phyloP scores from a whole-genome alignment of 2,888 invertebrate genomes.

The Hydropsyche betteni region DNA sequence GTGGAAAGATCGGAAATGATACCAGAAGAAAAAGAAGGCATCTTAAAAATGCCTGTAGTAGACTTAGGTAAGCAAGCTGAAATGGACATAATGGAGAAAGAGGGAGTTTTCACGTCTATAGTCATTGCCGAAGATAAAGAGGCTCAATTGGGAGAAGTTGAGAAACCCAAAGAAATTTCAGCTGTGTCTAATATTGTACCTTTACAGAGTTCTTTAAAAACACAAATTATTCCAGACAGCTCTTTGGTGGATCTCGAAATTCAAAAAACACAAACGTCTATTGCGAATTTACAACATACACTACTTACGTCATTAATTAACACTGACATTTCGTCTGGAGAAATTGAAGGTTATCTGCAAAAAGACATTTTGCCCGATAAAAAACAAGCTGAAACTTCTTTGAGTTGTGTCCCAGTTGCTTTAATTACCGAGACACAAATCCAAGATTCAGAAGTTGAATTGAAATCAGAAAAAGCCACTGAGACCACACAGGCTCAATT shows the following conservation, averaged over 20 bases:
- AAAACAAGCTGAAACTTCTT: constrained; percentile 58
- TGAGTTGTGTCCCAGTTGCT: constrained; percentile 53
- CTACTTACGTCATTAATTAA: constrained; percentile 48
- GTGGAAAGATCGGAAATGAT: constrained; percentile 64
- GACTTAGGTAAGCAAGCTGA: constrained; percentile 59
- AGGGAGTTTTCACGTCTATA: constrained; percentile 67
- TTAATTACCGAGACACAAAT: constrained; percentile 63
- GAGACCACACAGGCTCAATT: constrained; percentile 58
- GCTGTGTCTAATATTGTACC: constrained; percentile 58
- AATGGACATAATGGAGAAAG: constrained; percentile 64
- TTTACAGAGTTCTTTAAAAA: constrained; percentile 58
- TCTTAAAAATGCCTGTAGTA: constrained; percentile 56
- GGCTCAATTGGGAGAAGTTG: constrained; percentile 59
- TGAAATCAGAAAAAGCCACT: constrained; percentile 59
- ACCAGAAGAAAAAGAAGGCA: constrained; percentile 64
- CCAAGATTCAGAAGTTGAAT: constrained; percentile 61
- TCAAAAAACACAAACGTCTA: constrained; percentile 53
- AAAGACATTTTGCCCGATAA: constrained; percentile 57
- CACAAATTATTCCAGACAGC: constrained; percentile 58
- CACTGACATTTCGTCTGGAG: constrained; percentile 53
- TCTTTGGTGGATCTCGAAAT: constrained; percentile 55
- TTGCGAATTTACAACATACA: constrained; percentile 50
- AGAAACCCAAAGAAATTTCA: constrained; percentile 54
- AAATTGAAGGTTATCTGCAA: constrained; percentile 59
- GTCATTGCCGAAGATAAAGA: constrained; percentile 69